These are phyloP conservation scores for Oncorhynchus masou DNA, from an alignment of 2,113 vertebrate genomes.

Conservation along the genomic window DNA sequence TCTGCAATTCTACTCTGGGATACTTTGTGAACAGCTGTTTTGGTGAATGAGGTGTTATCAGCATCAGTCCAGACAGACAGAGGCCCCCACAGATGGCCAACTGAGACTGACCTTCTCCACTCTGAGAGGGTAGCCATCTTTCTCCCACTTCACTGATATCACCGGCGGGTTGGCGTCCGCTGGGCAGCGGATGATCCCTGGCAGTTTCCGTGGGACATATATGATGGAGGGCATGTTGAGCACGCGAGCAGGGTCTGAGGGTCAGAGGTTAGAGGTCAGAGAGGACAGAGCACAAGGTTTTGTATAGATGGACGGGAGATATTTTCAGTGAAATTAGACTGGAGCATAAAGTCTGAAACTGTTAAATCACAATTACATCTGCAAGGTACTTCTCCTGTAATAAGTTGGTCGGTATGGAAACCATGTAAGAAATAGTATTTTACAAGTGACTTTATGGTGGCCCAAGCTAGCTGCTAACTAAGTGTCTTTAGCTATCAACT, in stretches of 20 bases:
- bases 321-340: slow-evolving; percentile 9
- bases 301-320: too few species aligned
- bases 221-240: slow-evolving; percentile 97
- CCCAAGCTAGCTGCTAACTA: too few species aligned
- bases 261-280: too few species aligned
- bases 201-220: slow-evolving; percentile 94
- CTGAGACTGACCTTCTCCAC: slow-evolving; percentile 85
- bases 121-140: slow-evolving; percentile 92
- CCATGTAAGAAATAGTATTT: too few species aligned
- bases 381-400: too few species aligned
- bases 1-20: too few species aligned
- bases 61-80: not conserved
- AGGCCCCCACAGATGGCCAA: too few species aligned
- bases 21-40: not conserved
- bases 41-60: not conserved
- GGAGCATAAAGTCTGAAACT: not conserved
- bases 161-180: slow-evolving; percentile 95
- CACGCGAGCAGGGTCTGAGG: slow-evolving; percentile 92
- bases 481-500: too few species aligned
- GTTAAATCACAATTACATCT: too few species aligned
- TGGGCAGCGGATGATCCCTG: slow-evolving; percentile 95
- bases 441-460: too few species aligned
- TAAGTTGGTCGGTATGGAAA: too few species aligned
- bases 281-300: not conserved
- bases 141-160: slow-evolving; percentile 95